phyloP scores from a whole-genome alignment of 2,113 vertebrate species.

The Asarcornis scutulata region DNA sequence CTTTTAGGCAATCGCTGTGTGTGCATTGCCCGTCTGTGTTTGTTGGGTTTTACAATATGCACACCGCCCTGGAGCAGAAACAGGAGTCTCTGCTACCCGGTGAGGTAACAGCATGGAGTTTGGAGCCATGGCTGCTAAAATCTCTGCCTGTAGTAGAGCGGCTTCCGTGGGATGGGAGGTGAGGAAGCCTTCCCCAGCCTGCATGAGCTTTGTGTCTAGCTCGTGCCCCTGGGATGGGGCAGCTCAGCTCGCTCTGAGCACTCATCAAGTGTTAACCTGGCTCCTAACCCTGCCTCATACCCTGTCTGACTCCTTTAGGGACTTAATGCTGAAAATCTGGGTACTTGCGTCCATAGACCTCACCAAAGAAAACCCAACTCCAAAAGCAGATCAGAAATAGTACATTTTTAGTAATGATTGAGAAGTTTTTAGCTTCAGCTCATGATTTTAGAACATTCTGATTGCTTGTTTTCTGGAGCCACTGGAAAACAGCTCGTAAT shows the following conservation, averaged over 20 bases:
- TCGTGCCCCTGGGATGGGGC: background rate
- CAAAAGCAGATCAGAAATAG: background rate
- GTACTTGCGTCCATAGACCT: rapidly evolving
- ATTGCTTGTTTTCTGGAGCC: background rate
- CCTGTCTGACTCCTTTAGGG: background rate
- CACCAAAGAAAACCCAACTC: background rate
- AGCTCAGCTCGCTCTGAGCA: background rate
- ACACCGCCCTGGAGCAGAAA: background rate
- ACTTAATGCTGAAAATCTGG: background rate
- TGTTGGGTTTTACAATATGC: background rate
- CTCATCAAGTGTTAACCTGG: no score
- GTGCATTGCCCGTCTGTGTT: rapidly evolving
- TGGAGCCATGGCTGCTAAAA: background rate
- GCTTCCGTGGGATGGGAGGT: background rate
- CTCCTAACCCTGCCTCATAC: background rate
- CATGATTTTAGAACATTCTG: background rate
- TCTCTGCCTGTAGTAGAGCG: background rate
- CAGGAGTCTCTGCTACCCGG: background rate
- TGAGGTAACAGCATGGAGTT: background rate
- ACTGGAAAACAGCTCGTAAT: background rate
- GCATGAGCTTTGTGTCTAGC: background rate
- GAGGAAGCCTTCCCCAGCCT: background rate
- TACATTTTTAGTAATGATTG: background rate
- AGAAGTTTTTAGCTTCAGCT: background rate
- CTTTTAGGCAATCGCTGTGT: background rate